Base-by-base conservation (phyloP, 2,797 vertebrate genomes). In the Scarus forsteni region DNA sequence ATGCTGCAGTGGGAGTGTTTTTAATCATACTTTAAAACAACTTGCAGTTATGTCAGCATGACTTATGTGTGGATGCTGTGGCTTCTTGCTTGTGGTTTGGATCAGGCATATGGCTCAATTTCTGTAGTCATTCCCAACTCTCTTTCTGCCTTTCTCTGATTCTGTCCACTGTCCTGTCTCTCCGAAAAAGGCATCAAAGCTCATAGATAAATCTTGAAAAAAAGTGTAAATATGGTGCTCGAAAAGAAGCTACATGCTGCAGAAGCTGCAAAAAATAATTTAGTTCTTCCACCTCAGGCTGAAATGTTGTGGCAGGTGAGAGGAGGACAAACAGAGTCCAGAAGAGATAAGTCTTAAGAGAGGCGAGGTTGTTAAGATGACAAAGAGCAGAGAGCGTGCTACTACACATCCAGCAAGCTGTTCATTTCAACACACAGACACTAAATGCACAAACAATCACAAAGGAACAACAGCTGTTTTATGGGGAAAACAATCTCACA, bases 391-490 rank as follows among this genome's bases (percentile, higher is more conserved):
- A 35, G 62, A 52, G 57, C 51, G 8, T 10, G 1, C 6, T 51
- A 35, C 12, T 19, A 4, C 51, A 68, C 16, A 57, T 40, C 40
- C 39, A 57, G 40, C 39, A 18, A 77, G 40, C 58, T 12, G 14
- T 60, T 73, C n/a, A 46, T 54, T 59, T 46, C 49, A 56, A 14
- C 40, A 62, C 35, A 53, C n/a, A 40, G 8, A 18, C 15, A 44
- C 36, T 16, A 12, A 57, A 42, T 40, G n/a, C 54, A 58, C 48
- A 45, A 50, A 57, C 56, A 66, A 45, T 66, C 49, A 44, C 50
- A 45, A 27, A 27, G 42, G 66, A 48, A 19, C 57, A 75, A 69
- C 67, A 18, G 43, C 60, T 66, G 46, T 49, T 70, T 73, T 39
- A 53, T 53, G 51, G 38, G 7, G 15, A 19, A 53, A 78, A 54